These are phyloP conservation scores for Ochropleura plecta DNA, from an alignment of 2,888 invertebrate species.

Conservation along the genomic window DNA sequence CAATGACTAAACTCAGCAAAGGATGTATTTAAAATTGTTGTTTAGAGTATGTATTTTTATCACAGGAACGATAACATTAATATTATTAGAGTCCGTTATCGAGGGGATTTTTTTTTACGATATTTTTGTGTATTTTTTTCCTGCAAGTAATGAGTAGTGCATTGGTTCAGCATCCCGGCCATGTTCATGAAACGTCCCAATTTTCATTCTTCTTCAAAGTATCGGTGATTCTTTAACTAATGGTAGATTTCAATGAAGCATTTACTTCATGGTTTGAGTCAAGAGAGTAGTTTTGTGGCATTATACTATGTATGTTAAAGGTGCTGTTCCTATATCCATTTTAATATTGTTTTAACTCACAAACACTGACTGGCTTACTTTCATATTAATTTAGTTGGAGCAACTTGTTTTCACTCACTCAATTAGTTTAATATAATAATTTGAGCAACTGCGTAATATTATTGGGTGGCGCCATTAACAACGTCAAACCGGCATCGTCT, in stretches of 20 bases:
- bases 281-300: neutral
- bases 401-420: neutral
- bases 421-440: constrained; percentile 12
- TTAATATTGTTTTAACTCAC: neutral
- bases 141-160: neutral
- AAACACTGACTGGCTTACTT: neutral
- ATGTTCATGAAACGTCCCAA: neutral
- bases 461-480: neutral
- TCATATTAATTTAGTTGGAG: neutral
- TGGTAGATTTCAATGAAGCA: neutral
- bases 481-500: neutral
- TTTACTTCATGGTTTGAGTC: neutral
- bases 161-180: neutral
- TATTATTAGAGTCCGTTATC: constrained; percentile 16
- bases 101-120: neutral
- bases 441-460: constrained; percentile 3
- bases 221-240: neutral
- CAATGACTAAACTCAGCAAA: constrained; percentile 35
- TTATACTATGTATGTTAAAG: no score
- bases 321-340: neutral
- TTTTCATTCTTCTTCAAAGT: neutral
- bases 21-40: constrained; percentile 29
- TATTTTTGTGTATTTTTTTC: neutral
- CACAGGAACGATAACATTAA: constrained; percentile 39
- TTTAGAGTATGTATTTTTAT: constrained; percentile 43